These are phyloP conservation scores for Pipra filicauda DNA, from an alignment of 2,113 vertebrate genomes.

Conservation along the genomic window DNA sequence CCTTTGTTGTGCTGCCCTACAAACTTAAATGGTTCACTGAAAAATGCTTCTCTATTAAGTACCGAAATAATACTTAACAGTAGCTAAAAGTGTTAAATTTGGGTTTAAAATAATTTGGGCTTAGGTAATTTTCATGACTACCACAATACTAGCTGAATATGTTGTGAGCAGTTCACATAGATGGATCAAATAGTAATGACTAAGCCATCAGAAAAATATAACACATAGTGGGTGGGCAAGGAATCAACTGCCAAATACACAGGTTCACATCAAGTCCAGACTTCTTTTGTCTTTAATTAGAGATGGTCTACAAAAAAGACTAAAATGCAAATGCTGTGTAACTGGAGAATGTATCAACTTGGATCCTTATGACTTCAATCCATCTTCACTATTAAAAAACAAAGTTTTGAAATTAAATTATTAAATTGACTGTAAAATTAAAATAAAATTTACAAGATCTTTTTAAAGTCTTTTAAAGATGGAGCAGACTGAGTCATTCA, in stretches of 20 bases:
- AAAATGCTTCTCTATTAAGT: background rate
- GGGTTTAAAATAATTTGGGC: background rate
- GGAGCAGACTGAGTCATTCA: background rate
- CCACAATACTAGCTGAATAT: background rate
- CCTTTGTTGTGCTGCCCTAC: background rate
- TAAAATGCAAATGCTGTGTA: background rate
- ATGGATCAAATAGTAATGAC: background rate
- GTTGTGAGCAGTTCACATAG: background rate
- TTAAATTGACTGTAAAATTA: background rate
- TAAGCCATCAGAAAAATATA: background rate
- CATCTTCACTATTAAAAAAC: background rate
- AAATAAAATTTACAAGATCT: background rate
- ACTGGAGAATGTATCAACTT: background rate
- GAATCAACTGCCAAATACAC: background rate
- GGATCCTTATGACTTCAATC: background rate
- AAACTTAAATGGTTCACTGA: background rate
- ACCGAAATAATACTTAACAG: background rate
- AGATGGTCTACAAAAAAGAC: background rate
- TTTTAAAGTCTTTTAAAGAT: background rate
- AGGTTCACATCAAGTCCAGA: background rate
- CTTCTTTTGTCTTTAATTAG: background rate
- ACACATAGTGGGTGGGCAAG: rapidly evolving
- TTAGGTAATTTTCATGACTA: background rate
- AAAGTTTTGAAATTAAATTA: background rate
- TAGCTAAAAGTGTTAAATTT: background rate